phyloP scores from a whole-genome alignment of 2,113 vertebrate genomes.

The Microtus richardsoni region DNA sequence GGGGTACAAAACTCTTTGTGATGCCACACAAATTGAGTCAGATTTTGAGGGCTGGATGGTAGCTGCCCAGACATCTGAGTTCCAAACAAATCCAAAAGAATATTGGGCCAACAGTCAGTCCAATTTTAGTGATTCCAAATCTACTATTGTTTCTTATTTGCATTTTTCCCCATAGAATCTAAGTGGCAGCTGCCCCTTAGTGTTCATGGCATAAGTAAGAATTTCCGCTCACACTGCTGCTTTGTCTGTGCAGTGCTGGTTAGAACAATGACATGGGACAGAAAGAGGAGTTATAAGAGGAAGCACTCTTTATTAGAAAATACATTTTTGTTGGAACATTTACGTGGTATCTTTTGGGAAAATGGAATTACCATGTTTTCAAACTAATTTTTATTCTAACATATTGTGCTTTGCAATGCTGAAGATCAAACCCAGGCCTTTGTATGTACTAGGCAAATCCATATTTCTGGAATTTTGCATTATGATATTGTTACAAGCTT shows the following conservation, averaged over 20 bases:
- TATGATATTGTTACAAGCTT: no score
- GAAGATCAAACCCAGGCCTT: not conserved
- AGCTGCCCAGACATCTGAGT: not conserved
- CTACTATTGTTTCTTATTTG: not conserved
- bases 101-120: not conserved
- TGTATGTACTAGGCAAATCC: not conserved
- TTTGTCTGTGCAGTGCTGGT: not conserved
- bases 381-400: not conserved
- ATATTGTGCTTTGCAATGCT: not conserved
- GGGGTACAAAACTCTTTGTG: not conserved
- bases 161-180: not conserved
- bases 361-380: not conserved
- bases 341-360: not conserved
- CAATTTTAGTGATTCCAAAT: conserved; percentile 13
- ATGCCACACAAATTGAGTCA: not conserved
- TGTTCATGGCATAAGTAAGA: not conserved
- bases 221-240: not conserved
- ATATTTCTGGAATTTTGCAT: no score
- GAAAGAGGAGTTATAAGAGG: not conserved
- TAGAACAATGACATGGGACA: not conserved
- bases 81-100: not conserved
- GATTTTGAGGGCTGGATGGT: not conserved
- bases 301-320: not conserved
- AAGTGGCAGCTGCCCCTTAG: not conserved
- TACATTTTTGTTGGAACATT: not conserved